phyloP scores from a whole-genome alignment of 2,888 invertebrate species.

The Lamellibrachia satsuma region DNA sequence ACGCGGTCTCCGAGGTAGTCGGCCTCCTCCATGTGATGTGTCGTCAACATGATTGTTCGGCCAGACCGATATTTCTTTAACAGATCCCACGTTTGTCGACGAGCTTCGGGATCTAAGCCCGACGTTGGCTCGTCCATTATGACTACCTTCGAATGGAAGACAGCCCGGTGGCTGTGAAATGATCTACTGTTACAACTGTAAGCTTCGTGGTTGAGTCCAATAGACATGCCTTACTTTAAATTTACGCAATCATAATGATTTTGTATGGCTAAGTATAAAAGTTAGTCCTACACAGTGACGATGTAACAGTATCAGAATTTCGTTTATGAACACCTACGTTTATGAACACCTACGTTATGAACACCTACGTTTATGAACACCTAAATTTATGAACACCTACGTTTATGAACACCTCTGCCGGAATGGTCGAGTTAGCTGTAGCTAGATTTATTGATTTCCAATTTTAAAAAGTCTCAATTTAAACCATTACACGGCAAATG shows the following conservation, averaged over 20 bases:
- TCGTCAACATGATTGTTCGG: conserved; percentile 80
- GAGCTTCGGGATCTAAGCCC: conserved; percentile 70
- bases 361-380: no score
- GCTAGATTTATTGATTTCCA: no score
- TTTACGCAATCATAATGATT: not conserved
- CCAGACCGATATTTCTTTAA: conserved; percentile 73
- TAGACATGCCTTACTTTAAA: not conserved
- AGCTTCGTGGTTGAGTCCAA: not conserved
- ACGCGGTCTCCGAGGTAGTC: conserved; percentile 86
- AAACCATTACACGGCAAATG: no score
- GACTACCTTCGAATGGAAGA: conserved; percentile 47
- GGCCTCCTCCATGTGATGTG: conserved; percentile 88
- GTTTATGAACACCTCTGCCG: no score
- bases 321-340: no score
- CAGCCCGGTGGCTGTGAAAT: not conserved
- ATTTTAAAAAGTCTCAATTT: no score
- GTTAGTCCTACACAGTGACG: not conserved
- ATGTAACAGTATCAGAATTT: not conserved
- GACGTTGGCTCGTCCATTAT: conserved; percentile 70
- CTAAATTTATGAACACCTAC: no score
- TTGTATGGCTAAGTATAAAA: not conserved
- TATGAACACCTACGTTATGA: no score
- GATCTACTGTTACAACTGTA: not conserved
- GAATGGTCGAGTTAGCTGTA: no score
- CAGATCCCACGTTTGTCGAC: conserved; percentile 78